These are phyloP conservation scores for Scomber japonicus DNA, from an alignment of 2,113 vertebrate genomes.

Conservation along the genomic window DNA sequence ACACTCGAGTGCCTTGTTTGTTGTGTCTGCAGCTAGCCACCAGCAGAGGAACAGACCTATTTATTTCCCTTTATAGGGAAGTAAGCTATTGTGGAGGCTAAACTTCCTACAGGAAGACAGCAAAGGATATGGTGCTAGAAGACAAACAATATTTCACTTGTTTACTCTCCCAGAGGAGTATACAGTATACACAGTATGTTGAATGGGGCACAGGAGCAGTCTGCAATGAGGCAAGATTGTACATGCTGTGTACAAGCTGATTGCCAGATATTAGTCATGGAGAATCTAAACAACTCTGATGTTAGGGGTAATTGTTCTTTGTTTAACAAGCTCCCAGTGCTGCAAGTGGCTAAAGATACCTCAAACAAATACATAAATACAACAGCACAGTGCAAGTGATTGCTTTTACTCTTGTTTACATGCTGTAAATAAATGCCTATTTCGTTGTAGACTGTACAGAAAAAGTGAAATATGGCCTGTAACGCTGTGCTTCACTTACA, in stretches of 20 bases:
- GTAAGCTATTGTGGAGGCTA: slow-evolving; percentile 58
- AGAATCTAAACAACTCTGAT: slow-evolving; percentile 52
- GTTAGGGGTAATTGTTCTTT: slow-evolving; percentile 49
- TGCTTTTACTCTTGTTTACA: neutral
- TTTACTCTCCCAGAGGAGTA: slow-evolving; percentile 50
- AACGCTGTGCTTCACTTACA: slow-evolving; percentile 23
- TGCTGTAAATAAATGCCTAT: slow-evolving; percentile 11
- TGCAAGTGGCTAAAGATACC: neutral
- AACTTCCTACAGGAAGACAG: slow-evolving; percentile 77
- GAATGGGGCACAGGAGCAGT: slow-evolving; percentile 33
- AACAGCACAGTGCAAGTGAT: slow-evolving; percentile 20
- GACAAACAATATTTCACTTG: slow-evolving; percentile 69
- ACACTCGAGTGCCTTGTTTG: slow-evolving; percentile 37
- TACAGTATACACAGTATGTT: slow-evolving; percentile 23
- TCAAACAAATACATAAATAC: neutral
- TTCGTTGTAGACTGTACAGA: neutral
- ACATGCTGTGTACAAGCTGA: slow-evolving; percentile 38
- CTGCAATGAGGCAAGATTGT: slow-evolving; percentile 24
- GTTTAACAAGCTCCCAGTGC: slow-evolving; percentile 26
- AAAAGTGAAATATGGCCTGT: slow-evolving; percentile 22
- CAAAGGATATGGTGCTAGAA: slow-evolving; percentile 56
- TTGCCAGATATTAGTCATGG: slow-evolving; percentile 58
- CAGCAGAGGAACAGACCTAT: slow-evolving; percentile 22
- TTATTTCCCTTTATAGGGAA: slow-evolving; percentile 63
- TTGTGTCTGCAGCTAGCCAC: slow-evolving; percentile 56